Evolutionary conservation across 92 coral and sea anemone species (phyloP), one percentile per base, ranked within the genome.

Genomic region (Micromussa lordhowensis): DNA sequence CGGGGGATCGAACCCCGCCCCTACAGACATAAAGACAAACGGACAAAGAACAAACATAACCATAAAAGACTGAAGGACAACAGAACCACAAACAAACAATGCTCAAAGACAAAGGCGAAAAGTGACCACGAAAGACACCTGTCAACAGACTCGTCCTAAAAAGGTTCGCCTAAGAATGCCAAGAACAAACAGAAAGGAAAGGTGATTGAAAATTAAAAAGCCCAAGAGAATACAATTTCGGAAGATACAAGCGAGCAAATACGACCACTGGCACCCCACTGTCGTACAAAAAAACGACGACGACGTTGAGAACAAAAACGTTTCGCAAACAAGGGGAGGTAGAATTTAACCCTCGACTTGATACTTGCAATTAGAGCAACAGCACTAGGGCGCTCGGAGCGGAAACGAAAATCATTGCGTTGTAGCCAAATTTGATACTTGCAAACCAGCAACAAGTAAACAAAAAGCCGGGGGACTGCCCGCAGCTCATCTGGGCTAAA

Each of bases 371-470:
- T 28, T 4, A 44, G 44, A 9, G 1, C 0, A 0, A 71, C 15
- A 1, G 87, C 85, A 10, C 86, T 18, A 0, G 90, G 86, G 0
- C 40, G 71, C 36, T 0, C 22, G 22, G 17, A 3, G 3, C 90
- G 58, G 5, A 87, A 87, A n/a, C 77, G 59, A 38, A 13, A 82
- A 51, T 81, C 83, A 22, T 77, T 88, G 10, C 91, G 73, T 0
- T 68, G 13, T 0, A 8, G 10, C 82, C 83, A 77, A 1, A 88
- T 16, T 1, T 30, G 3, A 51, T 26, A 61, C 30, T 81, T 88
- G 18, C 55, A 80, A 0, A 81, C 18, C 4, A 34, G 24, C 1
- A 74, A 74, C 1, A 74, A 14, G 21, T 81, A 51, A 1, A 30
- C 35, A 32, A 83, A 83, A 55, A 84, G 38, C 0, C 68, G 75